Base-by-base conservation (phyloP, 2,888 invertebrate species). In the Limulus polyphemus region DNA sequence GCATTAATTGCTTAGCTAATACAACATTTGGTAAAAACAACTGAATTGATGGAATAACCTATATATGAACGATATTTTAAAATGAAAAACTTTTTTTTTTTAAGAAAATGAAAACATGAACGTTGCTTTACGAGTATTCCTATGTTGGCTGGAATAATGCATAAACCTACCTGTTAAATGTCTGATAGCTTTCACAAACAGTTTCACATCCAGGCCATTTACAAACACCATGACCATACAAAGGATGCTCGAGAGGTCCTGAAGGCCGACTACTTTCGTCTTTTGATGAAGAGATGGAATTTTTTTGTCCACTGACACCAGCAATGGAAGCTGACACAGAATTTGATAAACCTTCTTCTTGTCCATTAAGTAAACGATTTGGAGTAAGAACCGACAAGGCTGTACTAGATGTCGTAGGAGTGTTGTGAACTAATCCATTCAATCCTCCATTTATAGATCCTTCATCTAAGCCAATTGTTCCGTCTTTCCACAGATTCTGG, bases 151-250 rank as follows among this genome's bases (percentile, higher is more conserved):
- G 32, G 32, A 32, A 32, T 32, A 32, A 32, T 32, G 32, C 32
- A 32, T 9, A 9, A 4, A 14, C 64, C 61, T 48, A 67, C 67
- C 65, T 93, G 73, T 89, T 84, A 80, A 98, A 97, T 71, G 88
- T 83, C 74, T 86, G 83, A 72, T 89, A 85, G 76, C 94, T 92
- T 73, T 93, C 93, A 75, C 93, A 90, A 65, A 90, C 85, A 56
- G 87, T 85, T 79, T 98, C 97, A 79, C 98, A 98, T 64, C 94
- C 93, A 0, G 97, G 97, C 98, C 98, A 98, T 76, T 90, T 90
- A 81, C 98, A 98, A 56, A 95, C 88, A 11, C 93, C 93, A 75
- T 95, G 90, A 0, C 92, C 90, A 73, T 88, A 93, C 12, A 93
- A 81, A 32, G 90, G 52, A 47, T 67, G 64, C 9, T 47, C 54